These are phyloP conservation scores for Synanthedon andrenaeformis DNA, from an alignment of 2,888 invertebrate genomes.

Conservation along the genomic window DNA sequence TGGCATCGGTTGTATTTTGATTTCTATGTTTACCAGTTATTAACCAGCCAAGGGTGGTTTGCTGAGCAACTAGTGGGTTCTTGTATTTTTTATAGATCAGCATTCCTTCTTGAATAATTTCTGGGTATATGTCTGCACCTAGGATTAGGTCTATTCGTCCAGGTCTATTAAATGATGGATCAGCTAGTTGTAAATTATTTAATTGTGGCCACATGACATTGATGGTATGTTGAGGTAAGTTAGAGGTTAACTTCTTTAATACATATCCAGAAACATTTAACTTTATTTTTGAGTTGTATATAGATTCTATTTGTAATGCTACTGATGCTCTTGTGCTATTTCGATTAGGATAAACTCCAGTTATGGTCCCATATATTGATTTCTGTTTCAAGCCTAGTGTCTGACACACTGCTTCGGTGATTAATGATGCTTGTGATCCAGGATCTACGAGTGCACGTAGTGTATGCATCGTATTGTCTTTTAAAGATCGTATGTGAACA, in stretches of 20 bases:
- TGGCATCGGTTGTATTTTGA: no score
- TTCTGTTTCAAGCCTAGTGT: not conserved
- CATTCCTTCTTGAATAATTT: not conserved
- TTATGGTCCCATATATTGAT: not conserved
- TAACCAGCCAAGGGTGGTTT: not conserved
- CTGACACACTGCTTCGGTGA: not conserved
- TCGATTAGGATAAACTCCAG: not conserved
- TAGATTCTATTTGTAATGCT: not conserved
- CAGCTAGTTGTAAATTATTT: not conserved
- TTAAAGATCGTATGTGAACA: not conserved
- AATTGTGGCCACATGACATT: not conserved
- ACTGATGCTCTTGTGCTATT: not conserved
- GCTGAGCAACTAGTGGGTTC: not conserved
- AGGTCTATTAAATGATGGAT: not conserved
- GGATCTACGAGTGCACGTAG: not conserved
- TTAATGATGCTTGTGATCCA: not conserved
- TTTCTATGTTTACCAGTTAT: not conserved
- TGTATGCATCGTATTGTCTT: not conserved
- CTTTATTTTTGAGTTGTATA: not conserved
- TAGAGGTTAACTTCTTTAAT: not conserved
- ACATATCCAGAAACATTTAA: not conserved
- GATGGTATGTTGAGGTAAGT: not conserved
- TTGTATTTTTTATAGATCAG: not conserved
- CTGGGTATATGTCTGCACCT: not conserved
- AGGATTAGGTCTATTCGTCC: not conserved